Conservation (phyloP, 2,888 invertebrate genomes). For the Pachymerium ferrugineum region DNA sequence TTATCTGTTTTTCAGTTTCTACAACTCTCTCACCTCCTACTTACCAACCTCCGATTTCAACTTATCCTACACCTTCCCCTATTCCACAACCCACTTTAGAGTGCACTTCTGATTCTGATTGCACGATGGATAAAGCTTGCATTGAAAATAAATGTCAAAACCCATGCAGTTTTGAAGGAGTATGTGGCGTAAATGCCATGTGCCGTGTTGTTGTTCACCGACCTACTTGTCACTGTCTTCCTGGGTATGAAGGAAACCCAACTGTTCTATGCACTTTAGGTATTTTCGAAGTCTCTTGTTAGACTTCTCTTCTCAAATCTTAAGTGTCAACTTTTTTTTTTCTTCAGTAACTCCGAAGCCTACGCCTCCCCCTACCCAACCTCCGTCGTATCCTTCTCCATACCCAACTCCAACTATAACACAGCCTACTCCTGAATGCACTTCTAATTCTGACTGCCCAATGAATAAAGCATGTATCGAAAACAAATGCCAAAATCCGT, state of each 20-base stretch:
- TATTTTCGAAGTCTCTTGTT: too few species aligned
- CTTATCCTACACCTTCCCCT: neutral
- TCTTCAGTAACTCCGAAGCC: constrained; percentile 37
- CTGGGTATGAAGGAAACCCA: constrained; percentile 59
- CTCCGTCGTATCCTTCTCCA: neutral
- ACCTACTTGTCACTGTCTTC: constrained; percentile 81
- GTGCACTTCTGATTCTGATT: constrained; percentile 40
- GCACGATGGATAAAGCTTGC: constrained; percentile 41
- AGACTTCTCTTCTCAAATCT: too few species aligned
- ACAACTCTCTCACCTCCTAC: neutral
- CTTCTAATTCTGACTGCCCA: constrained; percentile 68
- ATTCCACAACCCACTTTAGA: constrained; percentile 45
- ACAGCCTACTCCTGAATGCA: constrained; percentile 37
- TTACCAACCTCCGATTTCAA: neutral
- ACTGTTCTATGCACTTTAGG: constrained; percentile 34
- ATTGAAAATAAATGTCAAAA: constrained; percentile 63
- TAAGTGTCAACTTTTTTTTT: too few species aligned
- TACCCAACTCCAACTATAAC: constrained; percentile 45
- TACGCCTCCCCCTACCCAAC: too few species aligned
- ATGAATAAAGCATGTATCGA: constrained; percentile 82
- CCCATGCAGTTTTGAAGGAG: constrained; percentile 58
- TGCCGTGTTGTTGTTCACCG: constrained; percentile 81
- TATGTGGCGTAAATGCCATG: constrained; percentile 74
- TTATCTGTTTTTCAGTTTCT: neutral
- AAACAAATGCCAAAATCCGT: constrained; percentile 60